Evolutionary conservation across 37 sponge, comb jelly and placozoan species (phyloP).

Genomic region (Diacarnus erythraeanus): DNA sequence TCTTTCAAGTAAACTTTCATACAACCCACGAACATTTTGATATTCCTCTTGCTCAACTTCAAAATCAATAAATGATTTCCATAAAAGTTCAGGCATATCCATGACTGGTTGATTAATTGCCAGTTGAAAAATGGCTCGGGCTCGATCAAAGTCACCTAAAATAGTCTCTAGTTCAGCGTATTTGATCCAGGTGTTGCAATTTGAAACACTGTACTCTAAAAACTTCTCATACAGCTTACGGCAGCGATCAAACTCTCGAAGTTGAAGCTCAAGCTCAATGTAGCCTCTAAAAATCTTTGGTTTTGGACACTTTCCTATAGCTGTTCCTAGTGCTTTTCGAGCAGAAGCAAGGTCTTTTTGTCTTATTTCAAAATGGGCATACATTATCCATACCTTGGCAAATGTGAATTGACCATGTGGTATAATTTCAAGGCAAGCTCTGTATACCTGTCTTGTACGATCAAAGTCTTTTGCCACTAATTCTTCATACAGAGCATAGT

Average conservation of each 20-base stretch:
- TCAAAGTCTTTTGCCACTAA: conserved; percentile 86
- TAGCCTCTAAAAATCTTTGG: conserved; percentile 93
- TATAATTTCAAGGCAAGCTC: conserved; percentile 82
- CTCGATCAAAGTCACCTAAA: conserved; percentile 84
- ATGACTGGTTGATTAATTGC: conserved; percentile 90
- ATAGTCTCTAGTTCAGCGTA: conserved; percentile 90
- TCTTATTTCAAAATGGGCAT: conserved; percentile 93
- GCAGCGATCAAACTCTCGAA: conserved; percentile 97
- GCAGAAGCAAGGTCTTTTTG: conserved; percentile 89
- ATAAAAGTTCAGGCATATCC: conserved; percentile 98
- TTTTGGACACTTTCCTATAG: conserved; percentile 96
- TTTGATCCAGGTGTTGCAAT: conserved; percentile 96
- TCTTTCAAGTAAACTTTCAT: conserved; percentile 83
- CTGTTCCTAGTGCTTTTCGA: conserved; percentile 87
- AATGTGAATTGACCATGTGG: conserved; percentile 97
- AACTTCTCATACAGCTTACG: conserved; percentile 98
- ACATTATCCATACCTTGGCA: conserved; percentile 98
- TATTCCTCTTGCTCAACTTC: conserved; percentile 89
- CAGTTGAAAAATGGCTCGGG: conserved; percentile 91
- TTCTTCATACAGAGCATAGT: conserved; percentile 98
- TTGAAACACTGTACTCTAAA: conserved; percentile 78
- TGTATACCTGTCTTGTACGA: conserved; percentile 89
- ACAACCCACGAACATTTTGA: conserved; percentile 72
- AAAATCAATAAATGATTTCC: conserved; percentile 99
- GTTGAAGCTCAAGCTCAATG: conserved; percentile 95